Percentiles rank a stretch among this genome's conserved stretches.
Evolutionary conservation across 2,797 vertebrate genomes (phyloP).

Genomic region (Pseudomugil gertrudae): DNA sequence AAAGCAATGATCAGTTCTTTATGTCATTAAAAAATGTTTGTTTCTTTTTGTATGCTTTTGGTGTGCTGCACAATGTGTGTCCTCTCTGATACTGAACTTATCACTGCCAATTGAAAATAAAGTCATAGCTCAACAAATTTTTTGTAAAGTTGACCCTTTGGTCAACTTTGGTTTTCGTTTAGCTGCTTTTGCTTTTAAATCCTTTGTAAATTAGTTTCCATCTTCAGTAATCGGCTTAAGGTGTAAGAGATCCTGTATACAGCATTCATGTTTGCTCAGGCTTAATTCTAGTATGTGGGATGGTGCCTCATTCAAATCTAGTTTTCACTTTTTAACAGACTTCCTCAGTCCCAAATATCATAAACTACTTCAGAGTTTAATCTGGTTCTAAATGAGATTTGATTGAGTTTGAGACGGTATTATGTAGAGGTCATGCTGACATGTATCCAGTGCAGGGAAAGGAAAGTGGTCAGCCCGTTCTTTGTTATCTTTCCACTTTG

Average conservation of each 20-base stretch:
- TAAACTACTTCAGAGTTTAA: constrained; percentile 8
- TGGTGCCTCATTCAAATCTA: background rate
- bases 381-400: constrained; percentile 14
- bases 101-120: background rate
- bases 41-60: too few species aligned
- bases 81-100: too few species aligned
- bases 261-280: background rate
- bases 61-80: too few species aligned
- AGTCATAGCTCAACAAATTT: background rate
- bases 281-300: background rate
- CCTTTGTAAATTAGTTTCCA: constrained; percentile 12
- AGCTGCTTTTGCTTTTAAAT: background rate
- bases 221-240: background rate
- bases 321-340: background rate
- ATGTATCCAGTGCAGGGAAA: background rate
- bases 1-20: too few species aligned
- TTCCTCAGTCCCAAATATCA: background rate
- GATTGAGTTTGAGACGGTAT: background rate
- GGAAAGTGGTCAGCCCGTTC: constrained; percentile 37
- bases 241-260: background rate
- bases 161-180: background rate
- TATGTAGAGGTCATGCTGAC: constrained; percentile 53
- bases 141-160: background rate
- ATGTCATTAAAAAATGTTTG: too few species aligned
- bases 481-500: constrained; percentile 5